These are phyloP conservation scores for Drosophila ercepeae DNA, from an alignment of 1,140 invertebrate species.

Conservation along the genomic window DNA sequence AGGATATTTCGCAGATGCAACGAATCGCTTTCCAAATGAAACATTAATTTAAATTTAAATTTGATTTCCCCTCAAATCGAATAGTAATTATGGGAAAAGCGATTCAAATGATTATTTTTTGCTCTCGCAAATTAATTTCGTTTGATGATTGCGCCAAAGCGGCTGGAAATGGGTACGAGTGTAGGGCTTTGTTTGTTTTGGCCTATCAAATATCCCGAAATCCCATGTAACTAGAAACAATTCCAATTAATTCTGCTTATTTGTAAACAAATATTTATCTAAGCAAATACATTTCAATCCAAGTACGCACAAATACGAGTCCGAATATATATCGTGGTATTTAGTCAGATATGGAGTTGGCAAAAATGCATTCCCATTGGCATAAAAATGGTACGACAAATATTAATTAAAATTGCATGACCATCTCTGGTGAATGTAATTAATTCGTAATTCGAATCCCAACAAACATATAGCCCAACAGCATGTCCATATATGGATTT, in stretches of 20 bases:
- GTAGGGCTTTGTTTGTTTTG: slow-evolving; percentile 31
- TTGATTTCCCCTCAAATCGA: slow-evolving; percentile 32
- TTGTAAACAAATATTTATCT: slow-evolving; percentile 59
- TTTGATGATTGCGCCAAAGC: slow-evolving; percentile 12
- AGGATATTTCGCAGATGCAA: slow-evolving; percentile 34
- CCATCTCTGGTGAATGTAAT: slow-evolving; percentile 30
- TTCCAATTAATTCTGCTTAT: slow-evolving; percentile 66
- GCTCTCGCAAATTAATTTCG: slow-evolving; percentile 41
- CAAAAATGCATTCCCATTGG: slow-evolving; percentile 2
- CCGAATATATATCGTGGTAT: slow-evolving; percentile 14
- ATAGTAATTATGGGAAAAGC: slow-evolving; percentile 43
- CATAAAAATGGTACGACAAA: slow-evolving; percentile 50
- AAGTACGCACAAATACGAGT: slow-evolving; percentile 33
- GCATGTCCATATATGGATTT: slow-evolving; percentile 15
- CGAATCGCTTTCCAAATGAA: neutral
- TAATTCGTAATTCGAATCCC: slow-evolving; percentile 52
- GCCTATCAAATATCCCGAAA: slow-evolving; percentile 45
- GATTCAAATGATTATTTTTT: slow-evolving; percentile 43
- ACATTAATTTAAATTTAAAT: slow-evolving; percentile 62
- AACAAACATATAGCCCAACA: slow-evolving; percentile 1
- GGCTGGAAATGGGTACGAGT: neutral
- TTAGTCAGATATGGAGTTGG: neutral
- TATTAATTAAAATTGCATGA: slow-evolving; percentile 62
- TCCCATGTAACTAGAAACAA: slow-evolving; percentile 46
- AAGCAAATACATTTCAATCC: slow-evolving; percentile 32